Percentiles rank a stretch among this genome's conserved stretches.
Conservation (phyloP, 37 sponge, comb jelly and placozoan species). For the Cliona cf. orientalis region DNA sequence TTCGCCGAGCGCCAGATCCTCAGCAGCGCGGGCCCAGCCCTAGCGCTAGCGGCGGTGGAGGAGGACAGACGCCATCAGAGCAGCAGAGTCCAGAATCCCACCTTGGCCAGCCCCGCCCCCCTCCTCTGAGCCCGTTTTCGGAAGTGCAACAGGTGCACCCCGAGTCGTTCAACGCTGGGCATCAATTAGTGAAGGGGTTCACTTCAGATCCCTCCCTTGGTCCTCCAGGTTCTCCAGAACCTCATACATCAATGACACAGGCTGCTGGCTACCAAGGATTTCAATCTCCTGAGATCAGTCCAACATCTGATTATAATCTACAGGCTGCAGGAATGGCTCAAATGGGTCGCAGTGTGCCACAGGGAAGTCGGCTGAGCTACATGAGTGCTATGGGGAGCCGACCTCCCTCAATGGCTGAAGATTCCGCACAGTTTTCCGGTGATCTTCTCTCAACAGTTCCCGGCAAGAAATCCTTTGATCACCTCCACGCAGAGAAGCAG, state of each 20-base stretch:
- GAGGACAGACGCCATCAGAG: neutral
- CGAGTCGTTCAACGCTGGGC: no score
- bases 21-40: neutral
- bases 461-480: slow-evolving; percentile 6
- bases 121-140: no score
- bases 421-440: slow-evolving; percentile 19
- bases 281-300: no score
- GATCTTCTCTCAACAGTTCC: slow-evolving; percentile 13
- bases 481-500: slow-evolving; percentile 25
- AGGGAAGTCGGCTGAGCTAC: slow-evolving; percentile 11
- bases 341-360: no score
- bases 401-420: slow-evolving; percentile 2
- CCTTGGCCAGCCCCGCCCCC: neutral
- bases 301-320: no score
- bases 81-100: neutral
- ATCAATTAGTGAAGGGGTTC: no score
- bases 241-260: no score
- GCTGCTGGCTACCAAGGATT: neutral
- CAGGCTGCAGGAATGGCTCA: no score
- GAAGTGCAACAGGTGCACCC: no score
- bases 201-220: no score
- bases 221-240: no score
- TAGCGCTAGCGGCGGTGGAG: neutral
- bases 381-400: slow-evolving; percentile 5
- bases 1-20: neutral